Evolutionary conservation across 2,113 vertebrate species (phyloP).

Genomic region (Macaca fascicularis): DNA sequence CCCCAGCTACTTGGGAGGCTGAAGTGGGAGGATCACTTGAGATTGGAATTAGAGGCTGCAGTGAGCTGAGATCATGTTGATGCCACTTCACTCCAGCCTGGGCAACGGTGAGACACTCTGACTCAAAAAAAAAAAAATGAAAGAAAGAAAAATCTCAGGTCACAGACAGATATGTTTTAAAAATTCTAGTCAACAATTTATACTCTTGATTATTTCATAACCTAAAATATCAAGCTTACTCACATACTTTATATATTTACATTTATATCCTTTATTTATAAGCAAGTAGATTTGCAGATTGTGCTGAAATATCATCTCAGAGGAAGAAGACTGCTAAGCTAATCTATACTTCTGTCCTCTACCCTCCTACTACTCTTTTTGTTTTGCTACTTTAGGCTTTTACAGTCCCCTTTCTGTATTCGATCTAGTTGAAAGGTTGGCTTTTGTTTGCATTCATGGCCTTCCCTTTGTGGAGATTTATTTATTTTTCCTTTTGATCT

Average conservation of each 20-base stretch:
- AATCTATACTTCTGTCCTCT: background rate
- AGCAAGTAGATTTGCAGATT: too few species aligned
- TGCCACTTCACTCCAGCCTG: too few species aligned
- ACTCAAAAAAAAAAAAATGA: too few species aligned
- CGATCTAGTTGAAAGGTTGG: background rate
- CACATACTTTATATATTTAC: background rate
- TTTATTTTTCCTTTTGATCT: background rate
- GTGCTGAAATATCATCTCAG: background rate
- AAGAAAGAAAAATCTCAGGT: background rate
- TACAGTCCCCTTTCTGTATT: background rate
- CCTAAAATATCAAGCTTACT: background rate
- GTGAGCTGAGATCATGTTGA: too few species aligned
- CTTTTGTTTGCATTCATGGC: background rate
- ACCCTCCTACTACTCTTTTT: rapidly evolving
- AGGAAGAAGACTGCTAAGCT: rapidly evolving
- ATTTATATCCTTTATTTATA: rapidly evolving
- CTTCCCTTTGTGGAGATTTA: background rate
- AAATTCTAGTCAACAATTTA: background rate
- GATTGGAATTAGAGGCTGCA: too few species aligned
- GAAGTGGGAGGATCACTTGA: too few species aligned
- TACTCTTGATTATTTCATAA: background rate
- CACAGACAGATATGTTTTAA: background rate
- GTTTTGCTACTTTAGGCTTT: background rate
- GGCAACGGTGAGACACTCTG: too few species aligned
- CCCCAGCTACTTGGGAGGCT: too few species aligned